phyloP scores from a whole-genome alignment of 2,113 vertebrate species.

The Felis catus region DNA sequence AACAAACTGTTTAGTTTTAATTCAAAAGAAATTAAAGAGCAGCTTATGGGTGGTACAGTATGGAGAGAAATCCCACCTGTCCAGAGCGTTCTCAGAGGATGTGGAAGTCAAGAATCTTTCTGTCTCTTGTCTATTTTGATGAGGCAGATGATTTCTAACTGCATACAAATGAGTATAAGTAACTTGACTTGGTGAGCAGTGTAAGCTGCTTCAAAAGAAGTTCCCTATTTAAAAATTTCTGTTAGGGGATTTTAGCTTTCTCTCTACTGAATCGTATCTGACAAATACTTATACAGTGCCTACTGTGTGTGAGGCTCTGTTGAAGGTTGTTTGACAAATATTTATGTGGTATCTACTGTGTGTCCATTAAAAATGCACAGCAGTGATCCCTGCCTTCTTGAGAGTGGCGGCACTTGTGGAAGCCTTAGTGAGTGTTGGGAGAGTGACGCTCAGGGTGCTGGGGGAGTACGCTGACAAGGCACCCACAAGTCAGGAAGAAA shows the following conservation, averaged over 20 bases:
- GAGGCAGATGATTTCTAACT: background rate
- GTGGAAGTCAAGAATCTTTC: background rate
- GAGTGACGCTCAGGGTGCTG: accelerated
- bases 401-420: background rate
- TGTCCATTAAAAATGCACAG: background rate
- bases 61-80: background rate
- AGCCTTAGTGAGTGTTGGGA: too few species aligned
- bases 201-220: background rate
- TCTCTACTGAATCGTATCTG: slow-evolving; percentile 5
- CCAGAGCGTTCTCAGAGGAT: background rate
- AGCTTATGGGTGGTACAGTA: background rate
- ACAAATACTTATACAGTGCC: background rate
- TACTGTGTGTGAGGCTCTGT: background rate
- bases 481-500: background rate
- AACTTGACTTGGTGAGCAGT: background rate
- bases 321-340: background rate
- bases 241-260: background rate
- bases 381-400: background rate
- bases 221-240: slow-evolving; percentile 1
- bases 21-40: slow-evolving; percentile 33
- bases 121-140: background rate
- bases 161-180: slow-evolving; percentile 12
- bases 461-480: background rate
- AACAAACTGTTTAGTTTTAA: slow-evolving; percentile 58
- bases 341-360: background rate